phyloP scores from a whole-genome alignment of 2,797 vertebrate genomes.

The Pipistrellus pipistrellus region DNA sequence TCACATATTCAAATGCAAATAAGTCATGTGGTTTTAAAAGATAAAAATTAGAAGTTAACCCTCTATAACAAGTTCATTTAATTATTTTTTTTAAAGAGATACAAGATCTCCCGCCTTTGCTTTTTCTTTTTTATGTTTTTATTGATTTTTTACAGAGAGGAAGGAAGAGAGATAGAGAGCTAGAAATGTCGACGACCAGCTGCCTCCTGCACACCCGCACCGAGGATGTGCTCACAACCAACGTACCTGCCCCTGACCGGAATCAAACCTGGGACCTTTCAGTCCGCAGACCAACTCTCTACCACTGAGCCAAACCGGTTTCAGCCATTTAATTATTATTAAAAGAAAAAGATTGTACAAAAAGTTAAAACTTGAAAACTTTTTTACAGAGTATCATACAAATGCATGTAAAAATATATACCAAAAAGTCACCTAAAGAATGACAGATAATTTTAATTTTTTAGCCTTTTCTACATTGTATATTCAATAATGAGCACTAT shows the following conservation, averaged over 20 bases:
- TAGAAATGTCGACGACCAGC: no score
- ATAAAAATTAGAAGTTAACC: constrained; percentile 39
- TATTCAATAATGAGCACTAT: not conserved
- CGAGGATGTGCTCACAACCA: no score
- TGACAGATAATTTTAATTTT: constrained; percentile 42
- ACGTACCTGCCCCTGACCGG: no score
- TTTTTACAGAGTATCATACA: constrained; percentile 25
- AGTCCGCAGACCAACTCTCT: no score
- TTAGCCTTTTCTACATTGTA: constrained; percentile 6
- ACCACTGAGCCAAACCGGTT: no score
- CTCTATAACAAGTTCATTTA: not conserved
- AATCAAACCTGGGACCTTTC: no score
- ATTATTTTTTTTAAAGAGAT: not conserved
- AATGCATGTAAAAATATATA: constrained; percentile 42
- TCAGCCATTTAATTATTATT: not conserved
- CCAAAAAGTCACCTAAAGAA: constrained; percentile 12
- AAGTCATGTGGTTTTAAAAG: constrained; percentile 20
- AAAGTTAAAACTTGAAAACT: not conserved
- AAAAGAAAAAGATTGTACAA: constrained; percentile 24
- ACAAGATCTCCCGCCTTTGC: no score
- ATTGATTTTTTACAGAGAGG: no score
- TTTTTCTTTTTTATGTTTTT: no score
- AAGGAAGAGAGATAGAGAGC: no score
- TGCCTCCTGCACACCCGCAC: no score
- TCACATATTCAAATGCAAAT: constrained; percentile 43